Evolutionary conservation across 2,797 vertebrate genomes (phyloP).

Genomic region (Xiphorhynchus erythropygius): DNA sequence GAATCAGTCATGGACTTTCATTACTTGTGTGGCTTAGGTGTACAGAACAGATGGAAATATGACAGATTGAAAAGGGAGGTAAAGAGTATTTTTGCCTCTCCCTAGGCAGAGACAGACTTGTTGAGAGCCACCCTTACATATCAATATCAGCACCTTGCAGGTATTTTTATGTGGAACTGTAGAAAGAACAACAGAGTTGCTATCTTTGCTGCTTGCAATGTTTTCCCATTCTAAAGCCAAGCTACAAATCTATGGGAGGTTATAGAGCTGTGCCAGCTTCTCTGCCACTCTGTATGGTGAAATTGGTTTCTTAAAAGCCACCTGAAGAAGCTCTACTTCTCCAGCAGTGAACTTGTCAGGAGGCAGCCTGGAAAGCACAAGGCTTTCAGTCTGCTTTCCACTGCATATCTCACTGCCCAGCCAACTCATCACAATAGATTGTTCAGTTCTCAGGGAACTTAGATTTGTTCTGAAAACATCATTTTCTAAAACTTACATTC

Average conservation of each 20-base stretch:
- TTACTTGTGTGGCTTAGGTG: background rate
- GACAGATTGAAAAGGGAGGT: background rate
- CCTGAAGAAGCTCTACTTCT: background rate
- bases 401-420: background rate
- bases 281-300: background rate
- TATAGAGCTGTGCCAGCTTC: background rate
- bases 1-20: background rate
- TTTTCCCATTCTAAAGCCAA: background rate
- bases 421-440: background rate
- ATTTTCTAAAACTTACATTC: background rate
- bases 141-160: background rate
- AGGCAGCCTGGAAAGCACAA: background rate
- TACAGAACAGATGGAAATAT: background rate
- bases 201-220: background rate
- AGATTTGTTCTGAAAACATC: background rate
- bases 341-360: background rate
- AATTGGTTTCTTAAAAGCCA: background rate
- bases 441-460: background rate
- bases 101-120: background rate
- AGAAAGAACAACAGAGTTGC: background rate
- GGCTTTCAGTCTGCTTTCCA: background rate
- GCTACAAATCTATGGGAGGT: background rate
- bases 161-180: background rate
- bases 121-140: background rate
- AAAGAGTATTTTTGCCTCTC: background rate